Evolutionary conservation across 1,140 invertebrate species (phyloP), one percentile per base, ranked within the genome.

Genomic region (Drosophila varians): DNA sequence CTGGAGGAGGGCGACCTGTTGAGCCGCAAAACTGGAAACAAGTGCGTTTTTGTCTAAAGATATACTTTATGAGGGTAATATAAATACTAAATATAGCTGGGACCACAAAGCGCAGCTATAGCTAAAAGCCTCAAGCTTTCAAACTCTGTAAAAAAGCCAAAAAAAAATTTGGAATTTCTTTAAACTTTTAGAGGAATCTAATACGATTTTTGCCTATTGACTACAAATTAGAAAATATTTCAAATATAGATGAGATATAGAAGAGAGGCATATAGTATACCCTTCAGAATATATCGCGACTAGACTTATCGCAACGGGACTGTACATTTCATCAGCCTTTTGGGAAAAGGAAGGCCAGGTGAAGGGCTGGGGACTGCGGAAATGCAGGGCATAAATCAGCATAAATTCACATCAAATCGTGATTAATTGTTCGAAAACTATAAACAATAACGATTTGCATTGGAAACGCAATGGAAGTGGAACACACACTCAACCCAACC

Each of bases 351-450:
- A 69, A 69, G 65, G 65, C 62, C 65, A 70, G 65, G 66, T 71
- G 68, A 71, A 72, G 66, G 66, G 68, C 66, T 36, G 14, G 42
- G 12, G 5, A 46, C 51, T 60, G 58, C 74, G 78, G 74, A 83
- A 83, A 79, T 19, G 26, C 46, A 66, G 60, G 46, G 58, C 62
- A 66, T 45, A 52, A 65, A 66, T 66, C 62, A 65, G 38, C 38
- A 66, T 66, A 65, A 34, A 64, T 64, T 64, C 18, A 49, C 23
- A 57, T 49, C 61, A 61, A 61, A 38, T 23, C 38, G 7, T 64
- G 42, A 9, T 14, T 64, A 61, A 64, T 64, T 64, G 42, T 25
- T 3, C n/a, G n/a, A n/a, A n/a, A n/a, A n/a, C n/a, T n/a, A n/a
- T n/a, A n/a, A 38, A 54, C 42, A 34, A 61, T 46, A 28, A 47